A percentile compares a stretch with the other conserved stretches of the same genome.
phyloP scores from a whole-genome alignment of 1,140 invertebrate species.

The Drosophila jambulina region DNA sequence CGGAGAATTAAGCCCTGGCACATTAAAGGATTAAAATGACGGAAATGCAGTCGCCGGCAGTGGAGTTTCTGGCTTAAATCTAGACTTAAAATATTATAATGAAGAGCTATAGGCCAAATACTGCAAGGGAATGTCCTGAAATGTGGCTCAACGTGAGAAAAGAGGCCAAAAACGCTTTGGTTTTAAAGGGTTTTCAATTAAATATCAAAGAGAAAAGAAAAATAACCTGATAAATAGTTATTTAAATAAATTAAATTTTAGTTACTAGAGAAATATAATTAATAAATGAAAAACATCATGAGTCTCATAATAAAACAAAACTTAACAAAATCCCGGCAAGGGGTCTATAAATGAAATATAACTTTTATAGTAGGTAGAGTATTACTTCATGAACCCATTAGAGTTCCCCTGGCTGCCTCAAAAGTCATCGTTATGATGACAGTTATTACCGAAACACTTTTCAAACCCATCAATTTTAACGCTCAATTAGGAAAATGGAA shows the following conservation, averaged over 20 bases:
- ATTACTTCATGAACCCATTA: background rate
- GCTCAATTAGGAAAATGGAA: constrained; percentile 45
- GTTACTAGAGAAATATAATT: background rate
- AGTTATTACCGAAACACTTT: constrained; percentile 20
- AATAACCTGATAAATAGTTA: too few species aligned
- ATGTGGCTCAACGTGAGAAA: background rate
- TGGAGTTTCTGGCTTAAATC: constrained; percentile 23
- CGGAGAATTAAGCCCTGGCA: constrained; percentile 14
- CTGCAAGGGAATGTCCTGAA: background rate
- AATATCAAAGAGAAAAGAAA: background rate
- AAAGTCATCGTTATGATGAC: background rate
- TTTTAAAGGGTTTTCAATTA: background rate
- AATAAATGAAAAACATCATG: background rate
- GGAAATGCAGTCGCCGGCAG: constrained; percentile 52
- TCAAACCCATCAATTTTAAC: constrained; percentile 31
- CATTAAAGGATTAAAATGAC: constrained; percentile 70
- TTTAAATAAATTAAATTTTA: background rate
- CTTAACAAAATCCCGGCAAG: background rate
- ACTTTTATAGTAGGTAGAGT: background rate
- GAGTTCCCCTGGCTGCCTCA: background rate
- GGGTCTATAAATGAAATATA: background rate
- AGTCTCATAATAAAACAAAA: background rate
- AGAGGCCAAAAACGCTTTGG: background rate
- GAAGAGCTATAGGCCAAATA: background rate
- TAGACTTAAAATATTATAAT: constrained; percentile 23